phyloP scores from a whole-genome alignment of 2,797 vertebrate genomes.

The Austrolebias charrua region DNA sequence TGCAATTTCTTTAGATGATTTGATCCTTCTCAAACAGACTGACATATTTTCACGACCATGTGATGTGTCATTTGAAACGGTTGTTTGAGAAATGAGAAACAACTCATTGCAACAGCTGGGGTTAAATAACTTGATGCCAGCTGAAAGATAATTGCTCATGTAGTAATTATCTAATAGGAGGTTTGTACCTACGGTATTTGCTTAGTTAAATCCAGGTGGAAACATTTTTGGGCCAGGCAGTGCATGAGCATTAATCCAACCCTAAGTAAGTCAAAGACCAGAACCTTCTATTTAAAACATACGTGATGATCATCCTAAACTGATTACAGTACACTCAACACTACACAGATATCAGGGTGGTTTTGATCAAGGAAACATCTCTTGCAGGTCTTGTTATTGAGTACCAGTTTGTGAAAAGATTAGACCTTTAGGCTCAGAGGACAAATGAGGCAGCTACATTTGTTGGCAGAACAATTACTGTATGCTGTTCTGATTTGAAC shows the following conservation, averaged over 20 bases:
- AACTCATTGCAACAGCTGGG: no score
- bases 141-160: no score
- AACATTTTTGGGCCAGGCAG: no score
- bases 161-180: no score
- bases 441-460: constrained; percentile 32
- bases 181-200: no score
- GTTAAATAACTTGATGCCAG: no score
- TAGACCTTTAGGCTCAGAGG: constrained; percentile 29
- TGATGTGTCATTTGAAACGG: no score
- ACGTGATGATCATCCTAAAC: constrained; percentile 13
- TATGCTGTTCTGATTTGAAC: constrained; percentile 48
- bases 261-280: not conserved
- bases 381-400: constrained; percentile 30
- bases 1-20: no score
- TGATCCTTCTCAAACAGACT: no score
- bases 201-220: no score
- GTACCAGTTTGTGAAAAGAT: constrained; percentile 45
- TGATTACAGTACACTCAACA: constrained; percentile 12
- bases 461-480: constrained; percentile 62
- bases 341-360: not conserved
- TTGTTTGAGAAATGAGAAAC: no score
- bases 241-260: not conserved
- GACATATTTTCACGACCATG: no score
- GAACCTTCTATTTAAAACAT: constrained; percentile 5
- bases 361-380: constrained; percentile 17